Evolutionary conservation across 2,113 vertebrate species (phyloP), one percentile per base, ranked within the genome.

Genomic region (Trogon surrucura): DNA sequence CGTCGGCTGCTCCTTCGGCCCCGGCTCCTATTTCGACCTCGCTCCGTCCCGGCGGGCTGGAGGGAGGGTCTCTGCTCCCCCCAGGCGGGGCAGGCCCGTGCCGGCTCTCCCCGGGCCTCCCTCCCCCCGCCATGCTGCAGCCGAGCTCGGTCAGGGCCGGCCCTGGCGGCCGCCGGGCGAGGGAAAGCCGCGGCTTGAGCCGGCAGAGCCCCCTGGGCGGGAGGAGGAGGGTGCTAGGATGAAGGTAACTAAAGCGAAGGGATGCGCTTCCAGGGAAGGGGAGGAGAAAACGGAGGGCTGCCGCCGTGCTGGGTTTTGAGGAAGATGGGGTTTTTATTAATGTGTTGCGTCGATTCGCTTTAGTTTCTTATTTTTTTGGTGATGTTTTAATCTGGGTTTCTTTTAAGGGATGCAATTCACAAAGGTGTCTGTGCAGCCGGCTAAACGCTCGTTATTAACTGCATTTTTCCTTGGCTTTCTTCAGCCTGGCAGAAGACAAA

Each of bases 351-450:
- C 36, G 13, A 25, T 20, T 36, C 36, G 36, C 36, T 36, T 36
- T 36, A 36, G 36, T 36, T 36, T 8, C 36, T 36, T 36, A 10
- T 9, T 25, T 38, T 6, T 23, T 8, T 29, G 57, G 20, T 13
- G 36, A 3, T 1, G 1, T 11, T 53, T 34, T 16, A 11, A 10
- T 18, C 8, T 2, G 16, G 0, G 53, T 57, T 72, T 27, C 4
- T 10, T 8, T 4, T 6, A 4, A 16, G 3, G 3, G 6, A 0
- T 0, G 3, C 3, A 2, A 17, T 26, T 60, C 4, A 4, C 5
- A 2, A 6, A 30, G 2, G 11, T 5, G 4, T 2, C 30, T 38
- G 2, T 0, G 2, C 5, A 0, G 0, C 16, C 10, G 12, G 30
- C 11, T 26, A 5, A 19, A 9, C 13, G 1, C 7, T 44, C 7